Conservation (phyloP, 2,797 vertebrate species). For the Prionace glauca region DNA sequence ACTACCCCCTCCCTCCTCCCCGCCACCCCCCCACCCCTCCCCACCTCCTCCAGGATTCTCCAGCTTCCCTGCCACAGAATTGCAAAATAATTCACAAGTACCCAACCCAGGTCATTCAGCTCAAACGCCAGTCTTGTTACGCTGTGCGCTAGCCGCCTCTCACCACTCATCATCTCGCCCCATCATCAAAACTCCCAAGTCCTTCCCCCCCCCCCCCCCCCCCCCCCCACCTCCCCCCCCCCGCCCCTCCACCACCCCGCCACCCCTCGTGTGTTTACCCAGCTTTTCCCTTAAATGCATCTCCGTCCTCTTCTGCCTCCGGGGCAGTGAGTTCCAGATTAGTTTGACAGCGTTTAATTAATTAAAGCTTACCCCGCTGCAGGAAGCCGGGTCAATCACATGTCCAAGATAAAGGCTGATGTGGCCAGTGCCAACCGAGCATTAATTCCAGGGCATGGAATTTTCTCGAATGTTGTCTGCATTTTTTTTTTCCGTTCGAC, state of each 20-base stretch:
- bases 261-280: neutral
- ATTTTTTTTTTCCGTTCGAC: neutral
- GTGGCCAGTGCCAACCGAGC: neutral
- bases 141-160: no score
- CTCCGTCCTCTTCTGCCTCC: neutral
- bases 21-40: no score
- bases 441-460: neutral
- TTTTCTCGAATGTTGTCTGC: neutral
- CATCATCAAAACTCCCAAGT: neutral
- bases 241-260: no score
- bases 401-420: neutral
- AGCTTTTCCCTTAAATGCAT: neutral
- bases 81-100: neutral
- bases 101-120: neutral
- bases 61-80: no score
- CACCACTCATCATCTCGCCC: neutral
- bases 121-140: neutral
- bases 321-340: neutral
- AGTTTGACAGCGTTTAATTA: slow-evolving; percentile 7
- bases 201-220: neutral
- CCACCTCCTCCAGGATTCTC: neutral
- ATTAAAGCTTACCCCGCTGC: neutral
- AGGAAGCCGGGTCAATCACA: slow-evolving; percentile 8
- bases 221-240: no score
- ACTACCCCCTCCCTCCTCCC: no score